Conservation (phyloP, 2,888 invertebrate species). For the Hypena proboscidalis region DNA sequence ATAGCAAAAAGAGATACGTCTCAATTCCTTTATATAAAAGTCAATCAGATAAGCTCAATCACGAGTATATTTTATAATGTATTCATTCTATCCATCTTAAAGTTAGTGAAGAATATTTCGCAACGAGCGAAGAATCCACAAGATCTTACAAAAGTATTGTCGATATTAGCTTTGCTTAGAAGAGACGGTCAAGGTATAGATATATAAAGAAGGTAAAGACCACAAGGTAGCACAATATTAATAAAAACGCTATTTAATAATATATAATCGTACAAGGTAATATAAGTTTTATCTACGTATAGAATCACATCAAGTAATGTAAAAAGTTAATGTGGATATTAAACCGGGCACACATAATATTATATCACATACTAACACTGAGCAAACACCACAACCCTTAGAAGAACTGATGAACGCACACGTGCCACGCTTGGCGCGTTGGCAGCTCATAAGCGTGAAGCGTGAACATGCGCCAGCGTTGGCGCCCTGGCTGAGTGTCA, state of each 20-base stretch:
- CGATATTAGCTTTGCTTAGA: slow-evolving; percentile 60
- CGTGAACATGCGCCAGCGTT: no score
- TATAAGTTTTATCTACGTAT: slow-evolving; percentile 44
- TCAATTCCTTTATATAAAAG: slow-evolving; percentile 36
- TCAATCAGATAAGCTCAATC: slow-evolving; percentile 52
- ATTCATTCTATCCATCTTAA: slow-evolving; percentile 47
- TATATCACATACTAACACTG: slow-evolving; percentile 58
- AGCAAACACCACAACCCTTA: slow-evolving; percentile 71
- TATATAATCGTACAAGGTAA: slow-evolving; percentile 42
- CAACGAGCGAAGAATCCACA: slow-evolving; percentile 49
- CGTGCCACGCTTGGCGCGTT: slow-evolving; percentile 8
- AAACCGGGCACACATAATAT: slow-evolving; percentile 45
- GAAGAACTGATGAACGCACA: slow-evolving; percentile 43
- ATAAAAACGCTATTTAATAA: slow-evolving; percentile 45
- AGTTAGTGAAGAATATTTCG: slow-evolving; percentile 44
- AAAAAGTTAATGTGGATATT: slow-evolving; percentile 45
- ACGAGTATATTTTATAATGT: slow-evolving; percentile 44
- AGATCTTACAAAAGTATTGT: slow-evolving; percentile 69
- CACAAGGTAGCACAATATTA: slow-evolving; percentile 65
- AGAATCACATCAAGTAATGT: slow-evolving; percentile 56
- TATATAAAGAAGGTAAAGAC: slow-evolving; percentile 59
- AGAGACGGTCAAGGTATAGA: slow-evolving; percentile 59
- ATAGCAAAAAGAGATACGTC: slow-evolving; percentile 29
- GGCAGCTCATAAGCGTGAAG: background rate
- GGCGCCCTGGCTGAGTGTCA: no score